Percentiles rank a stretch among this genome's conserved stretches.
phyloP scores from a whole-genome alignment of 2,888 invertebrate species.

The Vesta saturnalis region DNA sequence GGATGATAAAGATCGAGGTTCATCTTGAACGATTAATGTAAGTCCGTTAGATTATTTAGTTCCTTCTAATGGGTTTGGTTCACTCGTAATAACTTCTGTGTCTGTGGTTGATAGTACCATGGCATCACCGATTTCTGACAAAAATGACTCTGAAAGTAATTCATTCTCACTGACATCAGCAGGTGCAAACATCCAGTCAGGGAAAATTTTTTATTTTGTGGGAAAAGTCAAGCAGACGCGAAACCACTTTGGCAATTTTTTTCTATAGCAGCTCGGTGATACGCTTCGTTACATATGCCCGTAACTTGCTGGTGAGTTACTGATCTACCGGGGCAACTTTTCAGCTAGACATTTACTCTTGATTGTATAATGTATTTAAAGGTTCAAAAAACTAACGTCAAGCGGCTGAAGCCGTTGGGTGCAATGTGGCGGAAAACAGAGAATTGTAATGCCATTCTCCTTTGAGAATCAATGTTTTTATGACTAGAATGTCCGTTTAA shows the following conservation, averaged over 20 bases:
- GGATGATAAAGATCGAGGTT: neutral
- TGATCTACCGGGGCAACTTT: slow-evolving; percentile 47
- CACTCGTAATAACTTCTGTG: no score
- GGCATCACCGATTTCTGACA: no score
- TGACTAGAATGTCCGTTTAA: slow-evolving; percentile 40
- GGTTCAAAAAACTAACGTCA: slow-evolving; percentile 51
- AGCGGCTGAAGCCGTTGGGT: slow-evolving; percentile 46
- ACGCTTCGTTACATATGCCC: slow-evolving; percentile 49
- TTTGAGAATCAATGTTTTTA: slow-evolving; percentile 32
- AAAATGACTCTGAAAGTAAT: neutral
- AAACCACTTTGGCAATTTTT: neutral
- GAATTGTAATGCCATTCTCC: slow-evolving; percentile 49
- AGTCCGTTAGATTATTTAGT: no score
- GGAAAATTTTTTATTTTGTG: slow-evolving; percentile 16
- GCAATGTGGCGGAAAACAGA: slow-evolving; percentile 53
- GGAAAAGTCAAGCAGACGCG: no score
- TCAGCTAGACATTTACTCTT: slow-evolving; percentile 48
- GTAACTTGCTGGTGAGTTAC: slow-evolving; percentile 51
- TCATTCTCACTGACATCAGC: slow-evolving; percentile 8
- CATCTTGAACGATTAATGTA: neutral
- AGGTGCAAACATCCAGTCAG: no score
- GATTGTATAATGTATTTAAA: slow-evolving; percentile 49
- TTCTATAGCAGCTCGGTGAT: slow-evolving; percentile 45
- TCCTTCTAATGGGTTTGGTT: no score
- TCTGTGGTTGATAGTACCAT: no score